Percentiles rank a stretch among this genome's conserved stretches.
phyloP scores from a whole-genome alignment of 2,888 invertebrate species.

The Linnaemya vulpina region DNA sequence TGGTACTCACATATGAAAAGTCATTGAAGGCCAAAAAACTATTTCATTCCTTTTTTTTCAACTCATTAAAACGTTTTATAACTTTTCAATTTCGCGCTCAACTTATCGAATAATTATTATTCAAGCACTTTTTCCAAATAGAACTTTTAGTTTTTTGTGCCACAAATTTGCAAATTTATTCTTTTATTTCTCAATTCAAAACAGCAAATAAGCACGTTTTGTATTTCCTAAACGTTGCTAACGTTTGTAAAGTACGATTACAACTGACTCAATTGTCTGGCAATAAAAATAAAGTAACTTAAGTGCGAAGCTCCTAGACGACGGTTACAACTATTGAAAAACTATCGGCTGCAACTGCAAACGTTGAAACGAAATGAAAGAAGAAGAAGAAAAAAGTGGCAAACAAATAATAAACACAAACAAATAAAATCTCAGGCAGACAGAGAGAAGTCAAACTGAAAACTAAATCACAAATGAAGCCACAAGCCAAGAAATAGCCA shows the following conservation, averaged over 20 bases:
- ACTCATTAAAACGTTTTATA: background rate
- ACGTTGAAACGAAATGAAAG: background rate
- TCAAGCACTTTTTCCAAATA: background rate
- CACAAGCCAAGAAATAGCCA: constrained; percentile 31
- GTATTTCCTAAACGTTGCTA: constrained; percentile 63
- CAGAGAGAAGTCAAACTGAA: constrained; percentile 46
- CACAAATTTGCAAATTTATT: background rate
- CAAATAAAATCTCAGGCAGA: constrained; percentile 46
- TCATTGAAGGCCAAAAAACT: background rate
- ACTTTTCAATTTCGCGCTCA: background rate
- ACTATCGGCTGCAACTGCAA: constrained; percentile 32
- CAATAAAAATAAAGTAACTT: constrained; percentile 69
- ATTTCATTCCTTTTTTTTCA: background rate
- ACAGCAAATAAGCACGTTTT: constrained; percentile 21
- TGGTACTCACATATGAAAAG: constrained; percentile 28
- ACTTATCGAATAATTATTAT: background rate
- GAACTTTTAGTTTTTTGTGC: background rate
- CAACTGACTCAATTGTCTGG: constrained; percentile 69
- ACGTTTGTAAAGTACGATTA: constrained; percentile 67
- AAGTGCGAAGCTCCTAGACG: constrained; percentile 66
- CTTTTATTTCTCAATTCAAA: constrained; percentile 13
- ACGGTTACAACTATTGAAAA: constrained; percentile 39
- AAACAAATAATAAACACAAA: constrained; percentile 24
- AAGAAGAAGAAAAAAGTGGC: background rate
- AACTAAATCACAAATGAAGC: constrained; percentile 58